Conservation (phyloP, 2,888 invertebrate species). For the Thumatha senex region DNA sequence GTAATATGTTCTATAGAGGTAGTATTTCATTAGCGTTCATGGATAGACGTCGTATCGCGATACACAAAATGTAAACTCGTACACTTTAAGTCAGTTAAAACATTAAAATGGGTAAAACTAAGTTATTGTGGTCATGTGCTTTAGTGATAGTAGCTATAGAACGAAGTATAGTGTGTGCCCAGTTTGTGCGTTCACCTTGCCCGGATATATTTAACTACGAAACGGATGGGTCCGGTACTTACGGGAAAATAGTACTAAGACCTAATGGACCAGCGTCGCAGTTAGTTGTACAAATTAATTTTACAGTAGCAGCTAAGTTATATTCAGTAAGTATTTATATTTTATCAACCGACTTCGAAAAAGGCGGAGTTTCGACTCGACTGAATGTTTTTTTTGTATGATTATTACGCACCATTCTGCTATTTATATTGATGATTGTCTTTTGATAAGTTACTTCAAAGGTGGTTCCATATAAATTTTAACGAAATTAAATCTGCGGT, state of each 20-base stretch:
- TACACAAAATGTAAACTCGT: background rate
- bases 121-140: background rate
- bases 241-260: background rate
- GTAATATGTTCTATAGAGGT: background rate
- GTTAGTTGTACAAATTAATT: background rate
- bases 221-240: background rate
- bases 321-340: conserved; percentile 1
- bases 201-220: conserved; percentile 3
- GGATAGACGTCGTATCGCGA: background rate
- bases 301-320: background rate
- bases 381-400: no score
- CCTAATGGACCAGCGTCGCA: background rate
- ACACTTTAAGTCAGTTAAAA: background rate
- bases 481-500: no score
- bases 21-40: background rate
- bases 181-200: background rate
- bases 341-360: no score
- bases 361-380: no score
- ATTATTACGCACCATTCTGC: no score
- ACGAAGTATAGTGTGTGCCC: background rate
- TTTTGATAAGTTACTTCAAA: no score
- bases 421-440: no score
- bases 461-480: no score
- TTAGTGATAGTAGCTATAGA: background rate
- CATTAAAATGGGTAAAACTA: background rate